Evolutionary conservation across 2,113 vertebrate species (phyloP).

Genomic region (Lampris megalopsis): DNA sequence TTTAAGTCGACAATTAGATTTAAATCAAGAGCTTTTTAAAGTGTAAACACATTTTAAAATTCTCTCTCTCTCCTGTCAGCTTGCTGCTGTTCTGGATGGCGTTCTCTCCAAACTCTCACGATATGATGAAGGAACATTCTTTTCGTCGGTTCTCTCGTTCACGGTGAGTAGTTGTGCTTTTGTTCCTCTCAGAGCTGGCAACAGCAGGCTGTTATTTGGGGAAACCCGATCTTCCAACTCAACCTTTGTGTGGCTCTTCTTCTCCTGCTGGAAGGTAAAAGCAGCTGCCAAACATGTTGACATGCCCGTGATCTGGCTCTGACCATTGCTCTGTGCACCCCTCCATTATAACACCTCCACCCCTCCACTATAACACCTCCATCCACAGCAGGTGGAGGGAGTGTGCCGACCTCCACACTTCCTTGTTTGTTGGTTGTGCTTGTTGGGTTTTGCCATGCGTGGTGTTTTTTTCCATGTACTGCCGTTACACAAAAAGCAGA

Average conservation of each 20-base stretch:
- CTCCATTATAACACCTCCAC: constrained; percentile 19
- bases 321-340: constrained; percentile 39
- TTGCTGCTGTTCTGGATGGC: constrained; percentile 90
- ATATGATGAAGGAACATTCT: constrained; percentile 97
- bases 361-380: constrained; percentile 26
- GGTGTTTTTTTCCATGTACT: no score
- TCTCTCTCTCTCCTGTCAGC: constrained; percentile 75
- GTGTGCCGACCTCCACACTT: neutral
- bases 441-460: no score
- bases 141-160: constrained; percentile 97
- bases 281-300: constrained; percentile 97
- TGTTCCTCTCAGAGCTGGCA: constrained; percentile 25
- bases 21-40: no score
- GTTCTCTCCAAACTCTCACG: constrained; percentile 94
- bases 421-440: no score
- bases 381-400: constrained; percentile 12
- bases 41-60: neutral
- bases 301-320: constrained; percentile 89
- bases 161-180: constrained; percentile 88
- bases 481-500: no score
- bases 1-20: no score
- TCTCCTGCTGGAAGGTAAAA: constrained; percentile 88
- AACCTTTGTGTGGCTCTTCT: constrained; percentile 68
- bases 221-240: constrained; percentile 56
- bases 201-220: constrained; percentile 46